Evolutionary conservation across 2,888 invertebrate genomes (phyloP), one percentile per base, ranked within the genome.

Genomic region (Caenorhabditis sp.): DNA sequence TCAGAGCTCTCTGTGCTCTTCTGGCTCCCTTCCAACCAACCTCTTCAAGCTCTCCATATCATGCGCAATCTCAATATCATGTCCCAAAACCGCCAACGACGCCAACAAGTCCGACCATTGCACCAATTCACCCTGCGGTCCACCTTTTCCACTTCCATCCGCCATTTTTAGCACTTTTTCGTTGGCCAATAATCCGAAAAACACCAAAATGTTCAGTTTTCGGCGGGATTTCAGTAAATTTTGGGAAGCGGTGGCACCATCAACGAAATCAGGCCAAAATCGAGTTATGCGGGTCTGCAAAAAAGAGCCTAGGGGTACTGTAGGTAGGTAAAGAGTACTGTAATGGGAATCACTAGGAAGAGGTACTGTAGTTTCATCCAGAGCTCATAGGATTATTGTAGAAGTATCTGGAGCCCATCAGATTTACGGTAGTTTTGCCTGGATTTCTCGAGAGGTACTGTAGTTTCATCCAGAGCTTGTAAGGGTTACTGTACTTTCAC

Each of bases 91-190:
- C 77, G 88, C 88, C 56, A 89, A 75, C 1, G 88, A 83, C 0
- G 89, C 87, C 17, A 90, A 88, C 23, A 90, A 85, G 81, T 90
- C 90, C 72, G 89, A 88, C 90, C 90, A 90, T 77, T 90, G 90
- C 0, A 90, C 89, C 21, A 90, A 82, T 77, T 90, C 90, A 1
- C 90, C 90, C 25, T 90, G 83, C 1, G 90, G 90, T 25, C 90
- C 90, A 53, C 90, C 90, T 79, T 73, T 63, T 23, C 57, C 66
- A 8, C 89, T 89, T 76, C 85, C 87, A 64, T 89, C 88, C n/a
- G 88, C 89, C 81, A 89, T 87, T 62, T 89, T 88, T 83, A 89
- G 85, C 12, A 88, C 88, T 3, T 88, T 85, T 70, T 89, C 88
- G 68, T 88, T 88, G n/a, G 88, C 88, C 25, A 89, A 81, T 52